A percentile compares a stretch with the other conserved stretches of the same genome.
phyloP scores from a whole-genome alignment of 1,140 invertebrate genomes.

The Gryon sp. region DNA sequence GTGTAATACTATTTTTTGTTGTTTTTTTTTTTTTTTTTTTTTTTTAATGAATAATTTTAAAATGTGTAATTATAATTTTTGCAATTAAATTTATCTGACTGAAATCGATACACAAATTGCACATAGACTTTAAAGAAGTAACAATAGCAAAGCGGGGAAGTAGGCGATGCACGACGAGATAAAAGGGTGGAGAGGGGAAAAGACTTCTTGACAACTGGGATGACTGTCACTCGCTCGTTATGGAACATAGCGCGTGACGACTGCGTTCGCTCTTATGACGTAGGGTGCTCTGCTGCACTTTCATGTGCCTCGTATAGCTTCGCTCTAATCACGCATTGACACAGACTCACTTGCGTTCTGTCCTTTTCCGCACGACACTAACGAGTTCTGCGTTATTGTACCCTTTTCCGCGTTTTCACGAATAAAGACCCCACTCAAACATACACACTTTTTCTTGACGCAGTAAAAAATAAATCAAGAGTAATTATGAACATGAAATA shows the following conservation, averaged over 20 bases:
- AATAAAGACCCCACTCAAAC: slow-evolving; percentile 23
- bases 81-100: no score
- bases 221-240: slow-evolving; percentile 51
- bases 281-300: slow-evolving; percentile 26
- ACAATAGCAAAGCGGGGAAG: not conserved
- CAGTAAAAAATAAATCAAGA: no score
- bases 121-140: slow-evolving; percentile 5
- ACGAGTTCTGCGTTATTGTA: slow-evolving; percentile 21
- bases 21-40: no score
- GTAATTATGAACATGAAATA: no score
- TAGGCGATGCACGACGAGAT: slow-evolving; percentile 18
- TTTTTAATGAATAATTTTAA: no score
- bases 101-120: slow-evolving; percentile 12
- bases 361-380: slow-evolving; percentile 20
- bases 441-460: not conserved
- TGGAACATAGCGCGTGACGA: slow-evolving; percentile 49
- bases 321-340: slow-evolving; percentile 46
- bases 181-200: slow-evolving; percentile 3
- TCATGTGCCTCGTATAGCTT: slow-evolving; percentile 14
- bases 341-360: slow-evolving; percentile 18
- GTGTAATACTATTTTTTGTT: no score
- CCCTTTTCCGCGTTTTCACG: slow-evolving; percentile 23
- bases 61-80: no score
- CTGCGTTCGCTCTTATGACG: slow-evolving; percentile 38
- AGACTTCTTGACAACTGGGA: slow-evolving; percentile 48